phyloP scores from a whole-genome alignment of 2,113 vertebrate genomes.

The rabbit (Oryctolagus cuniculus) region DNA sequence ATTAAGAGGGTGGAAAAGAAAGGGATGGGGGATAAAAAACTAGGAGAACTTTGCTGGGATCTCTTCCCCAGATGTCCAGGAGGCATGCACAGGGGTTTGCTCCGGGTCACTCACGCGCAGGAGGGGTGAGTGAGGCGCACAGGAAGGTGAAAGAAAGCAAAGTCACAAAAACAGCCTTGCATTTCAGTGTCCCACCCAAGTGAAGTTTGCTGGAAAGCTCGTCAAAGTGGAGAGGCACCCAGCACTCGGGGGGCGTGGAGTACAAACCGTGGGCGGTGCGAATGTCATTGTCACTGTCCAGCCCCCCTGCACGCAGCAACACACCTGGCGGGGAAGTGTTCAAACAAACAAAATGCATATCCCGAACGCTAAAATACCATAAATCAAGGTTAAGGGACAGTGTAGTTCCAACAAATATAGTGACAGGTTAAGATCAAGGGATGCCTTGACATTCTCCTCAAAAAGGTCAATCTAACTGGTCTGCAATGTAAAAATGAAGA shows the following conservation, averaged over 20 bases:
- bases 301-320: slow-evolving; percentile 32
- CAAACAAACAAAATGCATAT: slow-evolving; percentile 77
- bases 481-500: slow-evolving; percentile 94
- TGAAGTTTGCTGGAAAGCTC: slow-evolving; percentile 22
- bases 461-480: slow-evolving; percentile 96
- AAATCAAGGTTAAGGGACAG: slow-evolving; percentile 93
- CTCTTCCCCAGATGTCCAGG: background rate
- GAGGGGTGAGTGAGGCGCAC: too few relatives aligned
- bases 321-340: slow-evolving; percentile 74
- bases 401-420: slow-evolving; percentile 93
- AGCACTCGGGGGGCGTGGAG: background rate
- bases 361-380: slow-evolving; percentile 83
- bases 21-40: slow-evolving; percentile 33
- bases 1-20: slow-evolving; percentile 49
- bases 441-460: slow-evolving; percentile 96
- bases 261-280: background rate
- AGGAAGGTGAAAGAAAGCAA: background rate
- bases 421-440: slow-evolving; percentile 96
- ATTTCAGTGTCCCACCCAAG: slow-evolving; percentile 61
- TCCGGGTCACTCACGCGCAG: slow-evolving; percentile 45
- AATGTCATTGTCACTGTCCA: slow-evolving; percentile 59
- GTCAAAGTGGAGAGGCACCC: slow-evolving; percentile 55
- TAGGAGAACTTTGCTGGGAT: background rate
- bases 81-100: slow-evolving; percentile 45
- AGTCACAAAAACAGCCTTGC: slow-evolving; percentile 32